Percentiles rank a stretch among this genome's conserved stretches.
Evolutionary conservation across 1,140 invertebrate genomes (phyloP).

Genomic region (Procambarus virginalis): DNA sequence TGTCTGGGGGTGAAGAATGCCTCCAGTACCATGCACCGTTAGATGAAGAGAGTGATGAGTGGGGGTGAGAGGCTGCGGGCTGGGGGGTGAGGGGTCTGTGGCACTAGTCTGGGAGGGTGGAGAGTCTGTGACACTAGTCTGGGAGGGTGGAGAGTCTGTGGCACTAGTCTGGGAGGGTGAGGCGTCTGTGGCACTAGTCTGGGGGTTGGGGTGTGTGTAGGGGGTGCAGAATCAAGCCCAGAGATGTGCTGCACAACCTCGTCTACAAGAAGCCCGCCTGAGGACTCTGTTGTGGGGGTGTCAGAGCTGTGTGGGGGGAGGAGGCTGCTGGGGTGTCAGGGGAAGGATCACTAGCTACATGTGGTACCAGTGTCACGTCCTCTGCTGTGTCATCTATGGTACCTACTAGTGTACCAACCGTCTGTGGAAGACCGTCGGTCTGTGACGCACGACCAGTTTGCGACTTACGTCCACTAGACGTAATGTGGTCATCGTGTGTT

Average conservation of each 20-base stretch:
- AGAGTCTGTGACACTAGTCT: too few relatives aligned
- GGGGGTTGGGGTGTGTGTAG: not conserved
- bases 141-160: not conserved
- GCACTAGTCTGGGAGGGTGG: not conserved
- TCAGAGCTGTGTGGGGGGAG: not conserved
- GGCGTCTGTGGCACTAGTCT: too few relatives aligned
- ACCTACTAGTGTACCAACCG: not conserved
- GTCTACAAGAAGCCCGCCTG: not conserved
- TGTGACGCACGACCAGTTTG: not conserved
- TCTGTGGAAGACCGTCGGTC: not conserved
- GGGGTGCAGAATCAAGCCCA: too few relatives aligned
- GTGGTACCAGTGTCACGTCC: too few relatives aligned
- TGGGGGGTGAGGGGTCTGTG: slow-evolving; percentile 1
- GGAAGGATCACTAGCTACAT: not conserved
- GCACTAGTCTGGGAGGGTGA: not conserved
- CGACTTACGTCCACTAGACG: not conserved
- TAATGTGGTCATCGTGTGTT: not conserved
- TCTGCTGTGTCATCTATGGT: not conserved
- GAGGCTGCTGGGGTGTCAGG: not conserved
- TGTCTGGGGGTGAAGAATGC: not conserved
- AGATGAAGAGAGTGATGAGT: slow-evolving; percentile 24
- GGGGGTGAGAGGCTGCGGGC: not conserved
- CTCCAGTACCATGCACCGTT: slow-evolving; percentile 39
- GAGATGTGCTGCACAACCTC: too few relatives aligned
- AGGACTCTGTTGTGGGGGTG: not conserved